Evolutionary conservation across 2,888 invertebrate species (phyloP).

Genomic region (Trissolcus brochymenae): DNA sequence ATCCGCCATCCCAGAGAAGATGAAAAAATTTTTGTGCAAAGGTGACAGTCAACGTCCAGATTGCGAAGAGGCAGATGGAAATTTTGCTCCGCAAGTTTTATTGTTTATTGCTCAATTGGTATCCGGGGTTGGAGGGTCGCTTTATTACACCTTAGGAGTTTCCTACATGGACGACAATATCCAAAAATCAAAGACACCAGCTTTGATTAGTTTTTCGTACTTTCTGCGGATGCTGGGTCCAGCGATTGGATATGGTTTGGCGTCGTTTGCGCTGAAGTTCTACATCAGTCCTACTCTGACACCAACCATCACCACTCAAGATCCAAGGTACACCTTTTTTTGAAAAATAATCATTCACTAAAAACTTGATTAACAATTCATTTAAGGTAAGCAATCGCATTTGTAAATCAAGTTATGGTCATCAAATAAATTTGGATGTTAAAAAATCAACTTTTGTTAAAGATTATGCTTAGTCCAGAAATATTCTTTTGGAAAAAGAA

Average conservation of each 20-base stretch:
- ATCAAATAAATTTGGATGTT: no score
- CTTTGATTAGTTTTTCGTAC: slow-evolving; percentile 82
- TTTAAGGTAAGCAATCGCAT: no score
- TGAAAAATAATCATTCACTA: not conserved
- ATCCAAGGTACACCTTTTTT: no score
- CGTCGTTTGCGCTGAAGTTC: slow-evolving; percentile 81
- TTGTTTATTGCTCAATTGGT: slow-evolving; percentile 84
- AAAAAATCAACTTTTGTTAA: no score
- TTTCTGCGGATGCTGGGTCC: slow-evolving; percentile 84
- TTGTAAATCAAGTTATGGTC: no score
- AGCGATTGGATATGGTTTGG: slow-evolving; percentile 82
- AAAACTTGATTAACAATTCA: no score
- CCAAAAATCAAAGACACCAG: slow-evolving; percentile 85
- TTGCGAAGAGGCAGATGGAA: slow-evolving; percentile 78
- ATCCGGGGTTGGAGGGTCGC: slow-evolving; percentile 83
- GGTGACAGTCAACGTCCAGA: slow-evolving; percentile 70
- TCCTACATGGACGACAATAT: slow-evolving; percentile 87
- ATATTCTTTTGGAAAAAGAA: no score
- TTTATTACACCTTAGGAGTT: slow-evolving; percentile 83
- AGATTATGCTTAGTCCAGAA: no score
- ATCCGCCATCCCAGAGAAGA: slow-evolving; percentile 77
- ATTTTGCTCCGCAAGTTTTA: slow-evolving; percentile 80
- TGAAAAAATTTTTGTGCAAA: slow-evolving; percentile 80
- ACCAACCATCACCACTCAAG: slow-evolving; percentile 81
- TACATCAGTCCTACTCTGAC: slow-evolving; percentile 82